These are phyloP conservation scores for Triplophysa yarkandensis DNA, from an alignment of 2,797 vertebrate species.

Conservation along the genomic window DNA sequence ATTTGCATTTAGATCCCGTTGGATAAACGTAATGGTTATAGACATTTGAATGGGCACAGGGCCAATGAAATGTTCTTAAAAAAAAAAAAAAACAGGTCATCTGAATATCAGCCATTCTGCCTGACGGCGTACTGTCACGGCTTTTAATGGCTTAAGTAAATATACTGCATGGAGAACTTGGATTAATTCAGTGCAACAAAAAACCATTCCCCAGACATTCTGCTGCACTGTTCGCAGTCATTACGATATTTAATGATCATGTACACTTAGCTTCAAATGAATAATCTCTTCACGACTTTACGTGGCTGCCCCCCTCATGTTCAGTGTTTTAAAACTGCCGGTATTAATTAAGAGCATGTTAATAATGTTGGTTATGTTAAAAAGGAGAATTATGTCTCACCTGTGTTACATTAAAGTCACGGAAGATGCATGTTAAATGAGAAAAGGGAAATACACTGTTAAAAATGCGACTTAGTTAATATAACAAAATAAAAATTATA, in stretches of 20 bases:
- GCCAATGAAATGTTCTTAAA: slow-evolving; percentile 43
- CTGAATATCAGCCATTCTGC: slow-evolving; percentile 63
- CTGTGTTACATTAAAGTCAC: slow-evolving; percentile 12
- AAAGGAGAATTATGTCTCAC: slow-evolving; percentile 26
- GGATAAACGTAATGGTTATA: slow-evolving; percentile 50
- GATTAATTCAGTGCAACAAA: slow-evolving; percentile 62
- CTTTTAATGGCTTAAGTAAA: slow-evolving; percentile 64
- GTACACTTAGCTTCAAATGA: slow-evolving; percentile 54
- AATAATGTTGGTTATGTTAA: slow-evolving; percentile 43
- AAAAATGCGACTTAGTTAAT: no score
- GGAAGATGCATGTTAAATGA: slow-evolving; percentile 13
- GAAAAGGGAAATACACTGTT: neutral
- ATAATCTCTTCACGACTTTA: slow-evolving; percentile 55
- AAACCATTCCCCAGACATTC: slow-evolving; percentile 61
- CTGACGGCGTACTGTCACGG: slow-evolving; percentile 55
- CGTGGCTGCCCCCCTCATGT: slow-evolving; percentile 25
- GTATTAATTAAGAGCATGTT: slow-evolving; percentile 42
- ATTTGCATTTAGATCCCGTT: slow-evolving; percentile 47
- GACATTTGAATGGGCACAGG: slow-evolving; percentile 61
- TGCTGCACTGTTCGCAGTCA: slow-evolving; percentile 48
- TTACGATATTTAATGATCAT: slow-evolving; percentile 61
- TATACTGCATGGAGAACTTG: slow-evolving; percentile 55
- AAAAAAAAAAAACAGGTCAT: slow-evolving; percentile 61
- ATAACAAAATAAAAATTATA: no score
- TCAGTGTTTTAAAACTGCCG: slow-evolving; percentile 20